Conservation (phyloP, 2,113 vertebrate genomes). For the Ptilonorhynchus violaceus region DNA sequence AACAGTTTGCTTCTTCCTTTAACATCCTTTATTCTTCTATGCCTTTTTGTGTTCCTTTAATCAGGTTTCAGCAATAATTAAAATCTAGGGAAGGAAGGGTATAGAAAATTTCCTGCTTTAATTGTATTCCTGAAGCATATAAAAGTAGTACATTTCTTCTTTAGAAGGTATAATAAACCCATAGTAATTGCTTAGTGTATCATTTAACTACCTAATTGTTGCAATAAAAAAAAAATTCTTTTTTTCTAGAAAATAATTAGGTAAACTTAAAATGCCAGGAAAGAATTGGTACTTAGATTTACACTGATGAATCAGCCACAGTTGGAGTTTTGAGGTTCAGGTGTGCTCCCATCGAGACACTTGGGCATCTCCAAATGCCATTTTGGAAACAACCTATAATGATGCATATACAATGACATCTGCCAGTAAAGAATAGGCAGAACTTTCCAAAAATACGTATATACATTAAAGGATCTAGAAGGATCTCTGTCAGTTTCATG, state of each 20-base stretch:
- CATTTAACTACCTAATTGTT: background rate
- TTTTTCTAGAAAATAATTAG: background rate
- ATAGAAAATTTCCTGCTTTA: background rate
- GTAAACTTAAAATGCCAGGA: background rate
- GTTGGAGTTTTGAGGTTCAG: background rate
- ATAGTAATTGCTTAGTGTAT: background rate
- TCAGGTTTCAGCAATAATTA: background rate
- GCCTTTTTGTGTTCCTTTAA: background rate
- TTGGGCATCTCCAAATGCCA: background rate
- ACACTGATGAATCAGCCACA: background rate
- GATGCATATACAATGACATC: background rate
- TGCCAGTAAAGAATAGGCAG: background rate
- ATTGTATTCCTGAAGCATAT: background rate
- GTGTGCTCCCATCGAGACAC: accelerated
- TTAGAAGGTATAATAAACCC: background rate
- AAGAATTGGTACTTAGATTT: background rate
- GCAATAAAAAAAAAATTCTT: background rate
- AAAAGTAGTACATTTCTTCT: background rate
- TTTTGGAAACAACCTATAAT: background rate
- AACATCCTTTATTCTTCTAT: background rate
- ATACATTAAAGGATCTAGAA: background rate
- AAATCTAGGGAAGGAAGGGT: background rate
- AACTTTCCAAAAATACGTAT: background rate
- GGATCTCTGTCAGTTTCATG: background rate
- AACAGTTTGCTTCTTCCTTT: background rate